Evolutionary conservation across 2,888 invertebrate genomes (phyloP).

Genomic region (Eristalis intricaria): DNA sequence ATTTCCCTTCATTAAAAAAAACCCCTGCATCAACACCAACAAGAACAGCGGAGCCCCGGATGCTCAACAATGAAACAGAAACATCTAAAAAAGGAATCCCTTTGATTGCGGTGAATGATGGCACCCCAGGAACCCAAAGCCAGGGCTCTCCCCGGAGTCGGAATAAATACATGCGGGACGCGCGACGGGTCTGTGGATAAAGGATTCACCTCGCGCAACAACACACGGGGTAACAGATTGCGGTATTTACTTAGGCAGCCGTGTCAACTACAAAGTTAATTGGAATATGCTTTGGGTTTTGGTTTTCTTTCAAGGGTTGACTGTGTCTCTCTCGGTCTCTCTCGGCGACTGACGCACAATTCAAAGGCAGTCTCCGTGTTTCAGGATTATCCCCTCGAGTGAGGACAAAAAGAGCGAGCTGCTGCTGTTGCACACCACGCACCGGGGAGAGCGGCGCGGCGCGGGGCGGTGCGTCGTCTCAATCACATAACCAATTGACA

Average conservation of each 20-base stretch:
- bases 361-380: slow-evolving; percentile 25
- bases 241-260: slow-evolving; percentile 67
- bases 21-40: slow-evolving; percentile 19
- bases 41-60: neutral
- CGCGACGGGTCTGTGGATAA: neutral
- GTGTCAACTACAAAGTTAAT: slow-evolving; percentile 72
- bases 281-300: slow-evolving; percentile 68
- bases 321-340: neutral
- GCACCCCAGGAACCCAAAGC: slow-evolving; percentile 27
- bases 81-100: slow-evolving; percentile 36
- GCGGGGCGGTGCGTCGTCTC: too few relatives aligned
- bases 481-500: slow-evolving; percentile 68
- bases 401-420: neutral
- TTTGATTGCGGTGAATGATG: slow-evolving; percentile 69
- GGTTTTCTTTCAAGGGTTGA: slow-evolving; percentile 35
- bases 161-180: slow-evolving; percentile 18
- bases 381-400: slow-evolving; percentile 65
- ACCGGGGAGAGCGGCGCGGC: neutral
- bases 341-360: neutral
- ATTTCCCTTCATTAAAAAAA: slow-evolving; percentile 44
- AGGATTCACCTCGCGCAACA: slow-evolving; percentile 35
- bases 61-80: neutral
- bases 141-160: slow-evolving; percentile 35
- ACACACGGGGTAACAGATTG: slow-evolving; percentile 63
- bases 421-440: slow-evolving; percentile 11